These are phyloP conservation scores for Oreocharis arfaki DNA, from an alignment of 2,113 vertebrate genomes.

Conservation along the genomic window DNA sequence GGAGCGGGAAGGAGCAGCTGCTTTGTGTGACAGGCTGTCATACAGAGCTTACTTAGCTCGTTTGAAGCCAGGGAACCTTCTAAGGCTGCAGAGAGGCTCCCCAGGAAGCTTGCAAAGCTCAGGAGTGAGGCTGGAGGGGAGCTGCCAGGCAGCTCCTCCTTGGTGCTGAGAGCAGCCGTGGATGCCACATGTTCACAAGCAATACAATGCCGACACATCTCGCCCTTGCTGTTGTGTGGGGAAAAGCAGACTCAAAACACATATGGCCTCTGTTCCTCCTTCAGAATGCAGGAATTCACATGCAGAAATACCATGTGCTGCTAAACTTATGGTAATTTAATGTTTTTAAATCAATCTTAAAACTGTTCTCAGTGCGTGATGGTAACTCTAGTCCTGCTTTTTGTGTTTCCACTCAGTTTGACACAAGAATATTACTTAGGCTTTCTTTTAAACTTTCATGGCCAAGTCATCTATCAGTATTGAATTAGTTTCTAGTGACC, in stretches of 20 bases:
- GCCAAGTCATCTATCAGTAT: not conserved
- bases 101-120: not conserved
- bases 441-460: not conserved
- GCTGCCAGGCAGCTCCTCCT: not conserved
- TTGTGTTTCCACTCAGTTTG: not conserved
- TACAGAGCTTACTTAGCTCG: not conserved
- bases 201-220: not conserved
- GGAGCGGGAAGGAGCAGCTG: slow-evolving; percentile 24
- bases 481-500: not conserved
- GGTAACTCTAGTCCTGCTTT: not conserved
- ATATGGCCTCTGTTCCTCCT: not conserved
- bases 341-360: not conserved
- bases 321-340: not conserved
- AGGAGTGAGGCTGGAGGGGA: not conserved
- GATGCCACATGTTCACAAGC: not conserved
- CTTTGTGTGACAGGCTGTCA: not conserved
- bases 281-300: not conserved
- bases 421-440: not conserved
- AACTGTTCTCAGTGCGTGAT: not conserved
- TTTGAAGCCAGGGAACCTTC: not conserved
- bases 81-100: slow-evolving; percentile 3
- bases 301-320: not conserved
- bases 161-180: not conserved
- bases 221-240: not conserved
- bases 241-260: not conserved